Percentiles rank a stretch among this genome's conserved stretches.
These are phyloP conservation scores for Cheilosia urbana DNA, from an alignment of 2,888 invertebrate genomes.

Conservation along the genomic window DNA sequence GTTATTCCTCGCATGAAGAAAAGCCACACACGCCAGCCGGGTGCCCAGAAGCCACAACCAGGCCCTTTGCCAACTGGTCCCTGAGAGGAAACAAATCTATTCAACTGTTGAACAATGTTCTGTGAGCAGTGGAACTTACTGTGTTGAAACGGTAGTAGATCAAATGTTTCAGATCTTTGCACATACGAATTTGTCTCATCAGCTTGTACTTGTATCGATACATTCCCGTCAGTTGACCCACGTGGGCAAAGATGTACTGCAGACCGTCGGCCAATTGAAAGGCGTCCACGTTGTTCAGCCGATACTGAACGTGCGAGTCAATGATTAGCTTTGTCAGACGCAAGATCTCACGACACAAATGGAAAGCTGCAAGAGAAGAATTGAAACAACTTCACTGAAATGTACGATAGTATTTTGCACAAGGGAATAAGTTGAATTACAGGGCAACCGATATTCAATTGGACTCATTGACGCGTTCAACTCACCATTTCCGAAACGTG, in stretches of 20 bases:
- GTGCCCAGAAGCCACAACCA: conserved; percentile 99
- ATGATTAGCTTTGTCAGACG: conserved; percentile 99
- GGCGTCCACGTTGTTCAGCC: conserved; percentile 99
- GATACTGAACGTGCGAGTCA: conserved; percentile 99
- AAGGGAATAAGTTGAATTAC: not conserved
- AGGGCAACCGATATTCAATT: not conserved
- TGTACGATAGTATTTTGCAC: too few relatives aligned
- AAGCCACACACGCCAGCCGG: conserved; percentile 99
- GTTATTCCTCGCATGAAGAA: conserved; percentile 99
- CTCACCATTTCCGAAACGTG: conserved; percentile 96
- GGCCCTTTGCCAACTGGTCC: conserved; percentile 99
- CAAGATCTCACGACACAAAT: conserved; percentile 98
- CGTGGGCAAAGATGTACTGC: conserved; percentile 99
- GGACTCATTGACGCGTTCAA: conserved; percentile 27
- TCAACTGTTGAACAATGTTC: conserved; percentile 18
- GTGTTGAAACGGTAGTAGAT: conserved; percentile 99
- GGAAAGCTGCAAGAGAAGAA: conserved; percentile 90
- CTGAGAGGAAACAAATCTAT: conserved; percentile 80
- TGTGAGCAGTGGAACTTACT: conserved; percentile 85
- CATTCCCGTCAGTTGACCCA: conserved; percentile 99
- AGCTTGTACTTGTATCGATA: conserved; percentile 99
- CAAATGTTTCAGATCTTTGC: conserved; percentile 99
- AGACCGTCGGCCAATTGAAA: conserved; percentile 99
- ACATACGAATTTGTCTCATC: conserved; percentile 99
- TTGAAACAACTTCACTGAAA: conserved; percentile 45